Base-by-base conservation (phyloP, 2,888 invertebrate genomes). In the Phaonia tiefii region DNA sequence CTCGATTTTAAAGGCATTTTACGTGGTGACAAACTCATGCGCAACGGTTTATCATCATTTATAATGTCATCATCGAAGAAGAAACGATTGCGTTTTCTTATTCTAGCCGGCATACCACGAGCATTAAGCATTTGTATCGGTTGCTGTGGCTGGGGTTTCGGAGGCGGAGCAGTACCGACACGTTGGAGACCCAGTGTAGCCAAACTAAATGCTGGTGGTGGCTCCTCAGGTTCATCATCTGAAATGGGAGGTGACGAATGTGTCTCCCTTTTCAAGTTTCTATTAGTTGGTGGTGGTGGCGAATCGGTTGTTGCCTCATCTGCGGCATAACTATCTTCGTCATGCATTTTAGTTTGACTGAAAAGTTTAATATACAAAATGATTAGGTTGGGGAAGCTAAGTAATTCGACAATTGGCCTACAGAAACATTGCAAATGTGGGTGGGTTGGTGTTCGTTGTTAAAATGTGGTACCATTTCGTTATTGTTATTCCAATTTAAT, bases 21-120 rank as follows among this genome's bases (percentile, higher is more conserved):
- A 20, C 87, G 88, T 78, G 93, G 92, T 2, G 93, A 92, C 67
- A 91, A 66, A 13, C 88, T 89, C 74, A 89, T 86, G 13, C 95
- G 95, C 17, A 96, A 93, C 63, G 95, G 95, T 86, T 95, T 95
- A 54, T 95, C 94, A 82, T 94, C 95, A 87, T 96, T 96, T 20
- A 96, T 95, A 86, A 96, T 94, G 89, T 97, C 96, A 89, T 98
- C 97, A 89, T 97, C 97, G 90, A 94, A 97, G 89, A 97, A 97
- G 73, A 97, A 92, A 86, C 94, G 93, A 90, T 98, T 98, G 88
- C 96, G 96, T 90, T 97, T 98, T 37, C 97, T 93, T 84, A 97
- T 97, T 77, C 98, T 93, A 4, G 96, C 96, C 71, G 97, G 97
- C 96, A 96, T 97, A 58, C 97, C 97, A 86, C 97, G 93, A 1